A percentile compares a stretch with the other conserved stretches of the same genome.
These are phyloP conservation scores for Sprattus sprattus DNA, from an alignment of 2,113 vertebrate species.

Conservation along the genomic window DNA sequence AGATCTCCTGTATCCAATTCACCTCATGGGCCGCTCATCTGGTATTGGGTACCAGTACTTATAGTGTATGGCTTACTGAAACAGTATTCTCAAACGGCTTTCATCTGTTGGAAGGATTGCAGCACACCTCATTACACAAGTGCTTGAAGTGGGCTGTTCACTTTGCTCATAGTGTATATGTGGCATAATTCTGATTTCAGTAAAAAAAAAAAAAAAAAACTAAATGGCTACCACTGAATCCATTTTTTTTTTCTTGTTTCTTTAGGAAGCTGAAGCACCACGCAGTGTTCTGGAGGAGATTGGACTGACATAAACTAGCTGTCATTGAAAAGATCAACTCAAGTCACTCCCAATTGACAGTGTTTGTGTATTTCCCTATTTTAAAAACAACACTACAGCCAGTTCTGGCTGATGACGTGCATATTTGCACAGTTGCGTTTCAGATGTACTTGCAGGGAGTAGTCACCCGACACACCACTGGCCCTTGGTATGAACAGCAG, in stretches of 20 bases:
- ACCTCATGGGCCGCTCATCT: background rate
- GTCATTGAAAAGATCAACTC: background rate
- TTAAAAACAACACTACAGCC: background rate
- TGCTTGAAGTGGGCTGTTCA: background rate
- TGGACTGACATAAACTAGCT: slow-evolving; percentile 87
- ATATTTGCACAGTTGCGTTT: background rate
- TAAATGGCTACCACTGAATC: too few species aligned
- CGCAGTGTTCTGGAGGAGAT: slow-evolving; percentile 97
- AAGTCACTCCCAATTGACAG: background rate
- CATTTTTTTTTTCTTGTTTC: background rate
- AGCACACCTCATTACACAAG: background rate
- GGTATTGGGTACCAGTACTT: background rate
- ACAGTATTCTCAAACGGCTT: background rate
- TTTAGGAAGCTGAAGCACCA: slow-evolving; percentile 94
- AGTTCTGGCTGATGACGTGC: background rate
- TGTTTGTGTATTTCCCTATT: background rate
- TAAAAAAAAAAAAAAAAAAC: background rate
- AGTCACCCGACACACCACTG: background rate
- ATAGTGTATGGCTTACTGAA: background rate
- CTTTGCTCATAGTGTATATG: background rate
- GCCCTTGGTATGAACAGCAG: background rate
- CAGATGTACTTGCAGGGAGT: slow-evolving; percentile 5
- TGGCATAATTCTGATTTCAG: background rate
- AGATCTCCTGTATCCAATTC: background rate
- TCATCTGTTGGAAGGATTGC: background rate